Evolutionary conservation across 2,888 invertebrate genomes (phyloP).

Genomic region (Drosophila nigricruria): DNA sequence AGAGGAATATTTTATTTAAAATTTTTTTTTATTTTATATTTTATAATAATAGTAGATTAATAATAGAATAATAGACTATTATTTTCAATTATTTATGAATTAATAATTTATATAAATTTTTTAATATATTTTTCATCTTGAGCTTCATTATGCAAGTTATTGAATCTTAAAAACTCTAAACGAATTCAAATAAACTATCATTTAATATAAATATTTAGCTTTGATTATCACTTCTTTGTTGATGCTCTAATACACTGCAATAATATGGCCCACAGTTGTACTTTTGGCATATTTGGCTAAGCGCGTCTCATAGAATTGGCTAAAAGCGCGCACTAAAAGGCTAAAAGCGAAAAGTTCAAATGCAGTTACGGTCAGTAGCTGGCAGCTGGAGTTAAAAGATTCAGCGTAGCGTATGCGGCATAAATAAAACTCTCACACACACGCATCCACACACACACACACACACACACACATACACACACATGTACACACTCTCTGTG

Average conservation of each 20-base stretch:
- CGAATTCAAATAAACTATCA: not conserved
- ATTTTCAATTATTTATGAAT: too few species aligned
- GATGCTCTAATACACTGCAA: not conserved
- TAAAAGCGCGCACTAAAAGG: not conserved
- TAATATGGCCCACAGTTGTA: not conserved
- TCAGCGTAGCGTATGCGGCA: constrained; percentile 55
- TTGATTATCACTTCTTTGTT: too few species aligned
- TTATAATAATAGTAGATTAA: too few species aligned
- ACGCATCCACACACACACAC: not conserved
- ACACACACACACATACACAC: not conserved
- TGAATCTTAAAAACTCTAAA: not conserved
- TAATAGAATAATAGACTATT: too few species aligned
- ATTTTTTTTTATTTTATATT: not conserved
- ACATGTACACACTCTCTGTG: constrained; percentile 7
- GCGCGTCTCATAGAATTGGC: not conserved
- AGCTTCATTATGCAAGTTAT: not conserved
- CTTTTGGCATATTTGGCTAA: not conserved
- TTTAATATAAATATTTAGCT: not conserved
- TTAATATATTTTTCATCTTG: not conserved
- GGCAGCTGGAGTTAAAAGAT: constrained; percentile 18
- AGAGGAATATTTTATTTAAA: not conserved
- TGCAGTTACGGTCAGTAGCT: constrained; percentile 18
- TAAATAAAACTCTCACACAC: constrained; percentile 33
- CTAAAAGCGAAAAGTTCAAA: constrained; percentile 14
- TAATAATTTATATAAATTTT: not conserved